Percentiles rank a stretch among this genome's conserved stretches.
Conservation (phyloP, 2,888 invertebrate species). For the Tromatobia lineatoria region DNA sequence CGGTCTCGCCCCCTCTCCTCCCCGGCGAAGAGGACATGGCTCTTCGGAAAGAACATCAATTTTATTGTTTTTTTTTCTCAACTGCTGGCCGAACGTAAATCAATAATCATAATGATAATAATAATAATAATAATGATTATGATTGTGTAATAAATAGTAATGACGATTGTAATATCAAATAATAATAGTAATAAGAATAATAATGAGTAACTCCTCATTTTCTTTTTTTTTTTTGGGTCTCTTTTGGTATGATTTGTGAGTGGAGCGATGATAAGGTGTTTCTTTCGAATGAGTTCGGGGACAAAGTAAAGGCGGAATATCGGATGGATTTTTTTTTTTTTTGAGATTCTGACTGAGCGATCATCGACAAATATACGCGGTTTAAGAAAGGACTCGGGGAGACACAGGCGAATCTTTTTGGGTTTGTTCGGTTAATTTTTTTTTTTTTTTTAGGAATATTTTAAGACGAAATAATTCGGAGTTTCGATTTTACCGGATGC, state of each 20-base stretch:
- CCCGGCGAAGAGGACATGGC: slow-evolving; percentile 85
- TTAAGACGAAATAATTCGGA: too few species aligned
- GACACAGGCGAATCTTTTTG: slow-evolving; percentile 2
- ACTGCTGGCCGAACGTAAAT: slow-evolving; percentile 78
- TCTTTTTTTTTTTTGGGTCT: slow-evolving; percentile 42
- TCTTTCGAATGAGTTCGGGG: slow-evolving; percentile 19
- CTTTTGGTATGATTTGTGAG: slow-evolving; percentile 24
- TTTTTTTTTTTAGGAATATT: not conserved
- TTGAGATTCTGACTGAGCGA: not conserved
- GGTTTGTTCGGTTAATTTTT: not conserved
- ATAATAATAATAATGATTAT: slow-evolving; percentile 49
- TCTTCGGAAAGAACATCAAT: slow-evolving; percentile 86
- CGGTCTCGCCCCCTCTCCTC: slow-evolving; percentile 83
- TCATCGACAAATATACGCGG: not conserved
- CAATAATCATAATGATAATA: slow-evolving; percentile 67
- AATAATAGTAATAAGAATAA: slow-evolving; percentile 67
- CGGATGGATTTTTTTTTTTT: not conserved
- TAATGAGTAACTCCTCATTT: not conserved
- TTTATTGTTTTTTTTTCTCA: slow-evolving; percentile 68
- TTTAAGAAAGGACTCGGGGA: not conserved
- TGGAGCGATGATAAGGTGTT: slow-evolving; percentile 39
- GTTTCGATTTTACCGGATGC: too few species aligned
- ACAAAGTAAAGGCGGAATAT: slow-evolving; percentile 13
- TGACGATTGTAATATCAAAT: slow-evolving; percentile 64
- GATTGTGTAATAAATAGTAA: slow-evolving; percentile 8